Percentiles rank a stretch among this genome's conserved stretches.
Conservation (phyloP, 2,113 vertebrate genomes). For the Dromaius novaehollandiae region DNA sequence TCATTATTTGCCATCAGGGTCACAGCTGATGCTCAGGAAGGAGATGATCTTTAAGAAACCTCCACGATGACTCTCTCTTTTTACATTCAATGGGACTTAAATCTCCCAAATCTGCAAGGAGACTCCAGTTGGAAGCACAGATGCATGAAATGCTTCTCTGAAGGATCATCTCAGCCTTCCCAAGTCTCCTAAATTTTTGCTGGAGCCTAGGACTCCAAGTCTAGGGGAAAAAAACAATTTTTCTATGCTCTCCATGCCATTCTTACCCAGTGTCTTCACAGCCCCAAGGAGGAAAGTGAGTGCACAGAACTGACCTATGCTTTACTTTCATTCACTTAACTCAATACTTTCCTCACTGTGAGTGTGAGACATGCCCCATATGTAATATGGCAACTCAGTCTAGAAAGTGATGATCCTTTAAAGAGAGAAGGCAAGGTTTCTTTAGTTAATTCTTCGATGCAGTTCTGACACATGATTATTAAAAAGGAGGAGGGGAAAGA, state of each 20-base stretch:
- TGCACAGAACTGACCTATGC: fast-evolving
- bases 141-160: neutral
- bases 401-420: neutral
- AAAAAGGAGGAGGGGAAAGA: neutral
- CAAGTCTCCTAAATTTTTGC: neutral
- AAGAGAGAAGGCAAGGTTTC: neutral
- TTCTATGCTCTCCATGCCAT: neutral
- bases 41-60: neutral
- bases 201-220: neutral
- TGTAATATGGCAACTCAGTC: neutral
- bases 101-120: neutral
- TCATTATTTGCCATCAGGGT: neutral
- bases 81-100: neutral
- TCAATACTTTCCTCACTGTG: neutral
- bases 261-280: neutral
- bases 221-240: neutral
- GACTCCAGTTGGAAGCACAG: neutral
- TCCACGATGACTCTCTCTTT: neutral
- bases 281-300: neutral
- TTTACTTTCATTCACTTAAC: neutral
- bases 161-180: neutral
- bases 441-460: neutral
- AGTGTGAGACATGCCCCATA: neutral
- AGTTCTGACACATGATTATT: neutral
- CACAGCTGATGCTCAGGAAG: neutral